Evolutionary conservation across 2,888 invertebrate genomes (phyloP).

Genomic region (Parapristionchus giblindavisi): DNA sequence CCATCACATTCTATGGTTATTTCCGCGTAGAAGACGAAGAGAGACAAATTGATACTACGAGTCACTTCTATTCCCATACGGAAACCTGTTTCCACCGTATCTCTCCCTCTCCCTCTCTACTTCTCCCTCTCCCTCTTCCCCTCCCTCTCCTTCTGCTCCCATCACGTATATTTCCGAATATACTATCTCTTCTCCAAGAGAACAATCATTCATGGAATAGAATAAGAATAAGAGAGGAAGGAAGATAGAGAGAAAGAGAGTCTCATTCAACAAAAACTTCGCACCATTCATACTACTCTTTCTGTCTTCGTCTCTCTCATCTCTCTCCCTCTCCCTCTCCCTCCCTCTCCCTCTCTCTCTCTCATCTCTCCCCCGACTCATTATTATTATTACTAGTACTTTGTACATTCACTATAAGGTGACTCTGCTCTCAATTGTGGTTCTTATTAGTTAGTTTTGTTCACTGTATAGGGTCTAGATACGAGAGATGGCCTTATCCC

Average conservation of each 20-base stretch:
- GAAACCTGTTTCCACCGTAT: constrained; percentile 33
- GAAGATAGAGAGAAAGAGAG: constrained; percentile 21
- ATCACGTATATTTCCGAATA: too few relatives aligned
- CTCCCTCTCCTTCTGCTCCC: constrained; percentile 17
- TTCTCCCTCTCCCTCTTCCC: constrained; percentile 20
- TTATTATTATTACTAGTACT: background rate
- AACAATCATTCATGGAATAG: too few relatives aligned
- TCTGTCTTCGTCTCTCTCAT: constrained; percentile 7
- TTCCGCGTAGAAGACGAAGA: too few relatives aligned
- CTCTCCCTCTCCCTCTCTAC: background rate
- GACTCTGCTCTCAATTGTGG: background rate
- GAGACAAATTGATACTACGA: too few relatives aligned
- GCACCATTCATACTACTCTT: constrained; percentile 19
- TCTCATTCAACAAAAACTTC: background rate
- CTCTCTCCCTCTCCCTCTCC: constrained; percentile 36
- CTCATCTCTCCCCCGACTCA: background rate
- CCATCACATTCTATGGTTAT: too few relatives aligned
- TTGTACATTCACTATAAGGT: too few relatives aligned
- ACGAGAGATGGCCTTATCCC: background rate
- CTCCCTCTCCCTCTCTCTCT: constrained; percentile 30
- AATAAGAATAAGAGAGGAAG: constrained; percentile 19
- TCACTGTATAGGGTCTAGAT: constrained; percentile 4
- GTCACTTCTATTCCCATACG: too few relatives aligned
- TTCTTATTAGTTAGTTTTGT: background rate
- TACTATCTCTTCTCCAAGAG: too few relatives aligned